A percentile compares a stretch with the other conserved stretches of the same genome.
Conservation (phyloP, 92 coral and sea anemone genomes). For the Parazoanthus darwini region DNA sequence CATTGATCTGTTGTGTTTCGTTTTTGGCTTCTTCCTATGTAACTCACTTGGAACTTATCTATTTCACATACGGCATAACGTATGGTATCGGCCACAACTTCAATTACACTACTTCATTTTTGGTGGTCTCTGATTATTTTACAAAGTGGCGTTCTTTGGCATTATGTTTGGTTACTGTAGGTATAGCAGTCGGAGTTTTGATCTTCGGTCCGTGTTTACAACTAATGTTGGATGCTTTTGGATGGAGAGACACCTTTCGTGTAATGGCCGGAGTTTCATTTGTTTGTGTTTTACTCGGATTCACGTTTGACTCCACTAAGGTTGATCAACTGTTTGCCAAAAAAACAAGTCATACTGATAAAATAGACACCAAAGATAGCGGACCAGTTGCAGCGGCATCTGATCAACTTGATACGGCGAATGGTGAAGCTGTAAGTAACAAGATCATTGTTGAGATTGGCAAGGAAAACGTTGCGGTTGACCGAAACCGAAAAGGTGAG, state of each 20-base stretch:
- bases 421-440: too few species aligned
- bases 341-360: not conserved
- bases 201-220: not conserved
- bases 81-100: not conserved
- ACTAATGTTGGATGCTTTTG: not conserved
- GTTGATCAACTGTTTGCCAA: not conserved
- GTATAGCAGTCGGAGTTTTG: not conserved
- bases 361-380: too few species aligned
- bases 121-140: not conserved
- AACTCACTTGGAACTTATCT: conserved; percentile 22
- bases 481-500: too few species aligned
- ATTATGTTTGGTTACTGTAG: not conserved
- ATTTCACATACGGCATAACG: conserved; percentile 12
- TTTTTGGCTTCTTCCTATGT: too few species aligned
- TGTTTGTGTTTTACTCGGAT: not conserved
- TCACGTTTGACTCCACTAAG: not conserved
- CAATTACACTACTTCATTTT: not conserved
- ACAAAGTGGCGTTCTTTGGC: too few species aligned
- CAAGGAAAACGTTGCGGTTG: too few species aligned
- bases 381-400: too few species aligned
- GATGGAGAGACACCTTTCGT: not conserved
- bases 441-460: too few species aligned
- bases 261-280: not conserved
- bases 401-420: too few species aligned
- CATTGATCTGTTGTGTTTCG: conserved; percentile 1